Evolutionary conservation across 2,797 vertebrate species (phyloP).

Genomic region (Sarcophilus harrisii): DNA sequence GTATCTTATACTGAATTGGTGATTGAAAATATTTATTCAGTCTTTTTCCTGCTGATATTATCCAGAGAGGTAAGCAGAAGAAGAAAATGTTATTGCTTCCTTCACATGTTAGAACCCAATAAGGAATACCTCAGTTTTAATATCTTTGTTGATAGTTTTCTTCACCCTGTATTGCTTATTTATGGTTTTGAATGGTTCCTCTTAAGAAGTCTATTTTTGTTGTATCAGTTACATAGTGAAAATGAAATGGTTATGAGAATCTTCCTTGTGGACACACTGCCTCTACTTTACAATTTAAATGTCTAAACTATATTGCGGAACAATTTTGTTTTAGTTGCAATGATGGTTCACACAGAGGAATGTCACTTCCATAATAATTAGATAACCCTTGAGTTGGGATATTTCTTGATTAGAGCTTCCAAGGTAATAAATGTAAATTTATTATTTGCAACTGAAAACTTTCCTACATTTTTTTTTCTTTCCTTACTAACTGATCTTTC

Average conservation of each 20-base stretch:
- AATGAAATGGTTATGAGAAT: slow-evolving; percentile 70
- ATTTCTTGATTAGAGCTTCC: background rate
- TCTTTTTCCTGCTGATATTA: slow-evolving; percentile 55
- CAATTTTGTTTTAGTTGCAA: slow-evolving; percentile 42
- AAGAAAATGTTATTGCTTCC: slow-evolving; percentile 65
- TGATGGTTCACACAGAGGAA: background rate
- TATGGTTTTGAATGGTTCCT: slow-evolving; percentile 61
- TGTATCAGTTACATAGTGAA: slow-evolving; percentile 55
- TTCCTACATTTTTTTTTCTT: background rate
- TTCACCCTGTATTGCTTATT: slow-evolving; percentile 64
- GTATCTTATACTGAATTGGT: slow-evolving; percentile 49
- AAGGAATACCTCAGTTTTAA: slow-evolving; percentile 58
- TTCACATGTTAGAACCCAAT: slow-evolving; percentile 63
- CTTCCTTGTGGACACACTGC: slow-evolving; percentile 67
- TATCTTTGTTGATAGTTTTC: slow-evolving; percentile 60
- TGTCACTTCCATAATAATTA: slow-evolving; percentile 46
- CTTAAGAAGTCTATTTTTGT: slow-evolving; percentile 53
- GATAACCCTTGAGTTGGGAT: slow-evolving; percentile 30
- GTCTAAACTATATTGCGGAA: slow-evolving; percentile 40
- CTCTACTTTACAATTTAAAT: slow-evolving; percentile 57
- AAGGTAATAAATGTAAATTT: slow-evolving; percentile 27
- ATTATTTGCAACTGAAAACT: background rate
- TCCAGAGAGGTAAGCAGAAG: slow-evolving; percentile 65
- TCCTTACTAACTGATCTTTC: background rate
- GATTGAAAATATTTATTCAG: slow-evolving; percentile 63